Evolutionary conservation across 2,888 invertebrate genomes (phyloP).

Genomic region (Tenthredo notha): DNA sequence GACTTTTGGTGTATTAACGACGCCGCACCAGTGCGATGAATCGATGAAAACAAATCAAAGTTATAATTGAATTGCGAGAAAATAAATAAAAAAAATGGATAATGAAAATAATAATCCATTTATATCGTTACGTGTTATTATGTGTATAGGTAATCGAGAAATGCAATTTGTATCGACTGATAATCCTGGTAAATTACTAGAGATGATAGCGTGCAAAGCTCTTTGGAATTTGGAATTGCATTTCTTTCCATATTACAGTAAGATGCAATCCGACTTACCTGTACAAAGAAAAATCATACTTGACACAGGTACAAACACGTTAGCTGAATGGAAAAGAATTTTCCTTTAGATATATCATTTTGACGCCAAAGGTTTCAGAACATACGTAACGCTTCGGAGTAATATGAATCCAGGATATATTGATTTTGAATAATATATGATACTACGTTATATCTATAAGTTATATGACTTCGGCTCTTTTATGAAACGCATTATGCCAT

Average conservation of each 20-base stretch:
- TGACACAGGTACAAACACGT: neutral
- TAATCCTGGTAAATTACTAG: neutral
- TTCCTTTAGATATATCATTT: neutral
- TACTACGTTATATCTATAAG: neutral
- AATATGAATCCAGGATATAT: neutral
- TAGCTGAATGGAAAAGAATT: neutral
- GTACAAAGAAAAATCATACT: neutral
- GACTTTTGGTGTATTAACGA: neutral
- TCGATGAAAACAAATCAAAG: conserved; percentile 1
- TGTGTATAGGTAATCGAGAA: neutral
- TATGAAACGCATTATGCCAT: neutral
- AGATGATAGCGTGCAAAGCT: neutral
- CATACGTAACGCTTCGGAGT: neutral
- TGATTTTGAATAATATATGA: neutral
- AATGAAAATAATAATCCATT: neutral
- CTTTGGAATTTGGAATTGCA: neutral
- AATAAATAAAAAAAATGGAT: neutral
- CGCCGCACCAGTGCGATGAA: neutral
- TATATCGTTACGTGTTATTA: neutral
- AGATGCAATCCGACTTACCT: neutral
- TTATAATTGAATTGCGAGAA: neutral
- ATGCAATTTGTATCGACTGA: neutral
- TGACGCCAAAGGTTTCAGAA: neutral
- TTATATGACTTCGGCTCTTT: neutral
- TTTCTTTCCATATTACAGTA: neutral